Base-by-base conservation (phyloP, 2,888 invertebrate species). In the Xestia c-nigrum region DNA sequence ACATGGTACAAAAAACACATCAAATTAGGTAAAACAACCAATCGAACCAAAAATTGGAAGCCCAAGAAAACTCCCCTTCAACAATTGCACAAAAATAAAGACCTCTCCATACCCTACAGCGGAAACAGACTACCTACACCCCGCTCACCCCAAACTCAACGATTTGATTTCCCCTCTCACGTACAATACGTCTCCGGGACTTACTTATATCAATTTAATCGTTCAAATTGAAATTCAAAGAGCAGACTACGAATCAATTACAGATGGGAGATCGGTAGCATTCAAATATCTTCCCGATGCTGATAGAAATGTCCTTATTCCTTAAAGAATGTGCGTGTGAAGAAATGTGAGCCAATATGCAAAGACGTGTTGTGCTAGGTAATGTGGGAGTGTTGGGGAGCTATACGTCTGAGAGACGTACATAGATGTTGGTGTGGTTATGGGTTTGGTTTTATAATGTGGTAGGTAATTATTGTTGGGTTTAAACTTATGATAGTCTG, bases 131-230 rank as follows among this genome's bases (percentile, higher is more conserved):
- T 72, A 57, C 76, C 75, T 46, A 78, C 80, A 70, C 43, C 19
- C 47, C 64, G 68, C 16, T 70, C 40, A 40, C 84, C 84, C 84
- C 21, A 72, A 86, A 75, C 78, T 47, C 50, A 63, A 75, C 86
- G 86, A 80, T 86, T 86, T 86, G 86, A 70, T 85, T 86, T 68
- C 87, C 86, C 84, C 65, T 47, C 87, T 84, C 87, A 85, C 88
- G 85, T 88, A 89, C 90, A 84, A 88, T 91, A 92, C 92, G 91
- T 89, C 85, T 83, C 80, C 85, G 80, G 85, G 88, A 87, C 90
- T 90, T 90, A 86, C 92, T 95, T 95, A 95, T 94, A 96, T 95
- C 95, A 95, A 95, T 96, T 96, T 96, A 95, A 96, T 96, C 94
- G 92, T 88, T 86, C 92, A 90, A 91, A 96, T 96, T 96, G 95